Evolutionary conservation across 2,797 vertebrate genomes (phyloP), one percentile per base, ranked within the genome.

Genomic region (Coregonus suidteri): DNA sequence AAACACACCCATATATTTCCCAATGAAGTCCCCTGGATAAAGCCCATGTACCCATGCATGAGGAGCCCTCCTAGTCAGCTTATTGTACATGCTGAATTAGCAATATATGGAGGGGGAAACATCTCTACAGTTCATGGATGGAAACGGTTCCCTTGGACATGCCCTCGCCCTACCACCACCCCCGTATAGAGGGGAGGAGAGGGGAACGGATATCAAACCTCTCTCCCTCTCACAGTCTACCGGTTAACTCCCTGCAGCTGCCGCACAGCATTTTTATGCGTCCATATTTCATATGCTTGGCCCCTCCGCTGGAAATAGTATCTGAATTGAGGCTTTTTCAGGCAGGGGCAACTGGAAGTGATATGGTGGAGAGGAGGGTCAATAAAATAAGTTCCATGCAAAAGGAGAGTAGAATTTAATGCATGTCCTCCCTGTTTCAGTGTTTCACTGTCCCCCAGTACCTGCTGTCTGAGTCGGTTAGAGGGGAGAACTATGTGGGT

Each of bases 201-300:
- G 73, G 83, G 86, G 87, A 87, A 56, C 71, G 81, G 78, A 84
- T 80, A 87, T 88, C 82, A 83, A 79, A 67, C 74, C 69, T 51
- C 70, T 66, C 25, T 64, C 56, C 51, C 54, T 78, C 79, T 82
- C 82, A 56, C 67, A 77, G 87, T 75, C 82, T 81, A 74, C 71
- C 54, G 68, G 79, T 83, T 88, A 90, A 92, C 91, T 88, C 88
- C 80, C 88, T 87, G 81, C 91, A 90, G 90, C 87, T 93, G 91
- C 87, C 71, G 76, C 74, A 35, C 20, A 74, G 77, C 52, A 71
- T 81, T 87, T 88, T 84, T 68, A 88, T 86, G 82, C 76, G 79
- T 89, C 83, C 84, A 91, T 89, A 88, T 91, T 91, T 93, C 89
- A 93, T 85, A 86, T 78, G 79, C 59, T 72, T 76, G 80, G 77